These are phyloP conservation scores for Orussus abietinus DNA, from an alignment of 1,140 invertebrate species.

Conservation along the genomic window DNA sequence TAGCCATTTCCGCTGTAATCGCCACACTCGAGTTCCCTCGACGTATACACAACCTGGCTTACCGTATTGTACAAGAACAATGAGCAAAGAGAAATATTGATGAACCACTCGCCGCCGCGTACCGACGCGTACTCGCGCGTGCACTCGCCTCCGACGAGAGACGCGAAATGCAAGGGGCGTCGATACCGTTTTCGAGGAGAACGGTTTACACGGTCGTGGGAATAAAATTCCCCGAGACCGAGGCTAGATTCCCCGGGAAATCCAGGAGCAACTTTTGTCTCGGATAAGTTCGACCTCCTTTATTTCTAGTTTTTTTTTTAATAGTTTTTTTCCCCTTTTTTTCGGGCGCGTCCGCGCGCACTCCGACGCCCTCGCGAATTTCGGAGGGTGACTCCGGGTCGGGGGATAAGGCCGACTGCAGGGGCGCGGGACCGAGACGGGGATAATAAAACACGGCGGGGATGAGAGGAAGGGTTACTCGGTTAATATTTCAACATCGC, in stretches of 20 bases:
- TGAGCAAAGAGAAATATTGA: conserved; percentile 53
- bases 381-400: conserved; percentile 12
- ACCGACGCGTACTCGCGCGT: conserved; percentile 12
- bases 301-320: too few relatives aligned
- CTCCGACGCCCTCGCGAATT: too few relatives aligned
- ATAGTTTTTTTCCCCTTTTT: too few relatives aligned
- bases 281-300: too few relatives aligned
- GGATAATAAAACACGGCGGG: conserved; percentile 12
- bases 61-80: conserved; percentile 49
- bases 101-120: conserved; percentile 28
- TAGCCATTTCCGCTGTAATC: conserved; percentile 1
- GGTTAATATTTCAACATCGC: conserved; percentile 49
- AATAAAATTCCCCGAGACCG: too few relatives aligned
- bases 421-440: conserved; percentile 8
- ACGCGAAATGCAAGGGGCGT: too few relatives aligned
- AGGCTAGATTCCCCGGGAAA: too few relatives aligned
- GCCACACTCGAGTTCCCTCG: neutral
- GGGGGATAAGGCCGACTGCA: conserved; percentile 21
- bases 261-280: too few relatives aligned
- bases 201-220: too few relatives aligned
- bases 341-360: too few relatives aligned
- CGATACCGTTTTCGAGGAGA: too few relatives aligned
- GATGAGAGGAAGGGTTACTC: conserved; percentile 35
- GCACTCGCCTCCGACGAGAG: too few relatives aligned
- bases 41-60: conserved; percentile 17